Percentiles rank a stretch among this genome's conserved stretches.
Conservation (phyloP, 2,888 invertebrate species). For the Patella pellucida region DNA sequence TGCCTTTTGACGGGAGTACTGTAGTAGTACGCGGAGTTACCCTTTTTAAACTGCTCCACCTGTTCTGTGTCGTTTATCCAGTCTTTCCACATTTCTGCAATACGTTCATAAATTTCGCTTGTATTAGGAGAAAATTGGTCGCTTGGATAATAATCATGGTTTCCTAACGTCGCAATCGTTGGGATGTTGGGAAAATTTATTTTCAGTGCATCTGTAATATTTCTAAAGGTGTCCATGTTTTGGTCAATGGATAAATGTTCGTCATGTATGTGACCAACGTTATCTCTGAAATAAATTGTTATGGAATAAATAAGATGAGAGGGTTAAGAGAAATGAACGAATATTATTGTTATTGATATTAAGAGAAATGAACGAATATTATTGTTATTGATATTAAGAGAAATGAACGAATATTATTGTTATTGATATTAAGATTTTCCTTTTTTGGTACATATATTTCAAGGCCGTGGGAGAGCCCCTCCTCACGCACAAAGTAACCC, state of each 20-base stretch:
- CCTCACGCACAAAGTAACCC: too few relatives aligned
- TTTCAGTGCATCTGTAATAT: conserved; percentile 78
- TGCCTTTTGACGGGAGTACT: too few relatives aligned
- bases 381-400: too few relatives aligned
- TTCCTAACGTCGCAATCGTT: conserved; percentile 82
- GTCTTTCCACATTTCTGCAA: conserved; percentile 78
- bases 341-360: too few relatives aligned
- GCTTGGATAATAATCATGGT: conserved; percentile 80
- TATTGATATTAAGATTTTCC: too few relatives aligned
- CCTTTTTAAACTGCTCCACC: conserved; percentile 84
- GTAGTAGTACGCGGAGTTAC: conserved; percentile 71
- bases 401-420: too few relatives aligned
- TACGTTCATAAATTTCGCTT: conserved; percentile 75
- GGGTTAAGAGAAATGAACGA: too few relatives aligned
- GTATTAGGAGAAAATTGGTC: conserved; percentile 74
- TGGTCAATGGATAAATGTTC: conserved; percentile 79
- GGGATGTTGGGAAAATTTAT: conserved; percentile 70
- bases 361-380: too few relatives aligned
- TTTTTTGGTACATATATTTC: too few relatives aligned
- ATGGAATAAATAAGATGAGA: too few relatives aligned
- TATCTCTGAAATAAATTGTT: conserved; percentile 77
- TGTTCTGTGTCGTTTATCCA: conserved; percentile 85
- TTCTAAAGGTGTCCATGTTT: conserved; percentile 83
- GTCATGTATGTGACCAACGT: conserved; percentile 82
- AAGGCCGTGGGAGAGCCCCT: too few relatives aligned